Conservation (phyloP, 2,888 invertebrate species). For the Plemyria rubiginata region DNA sequence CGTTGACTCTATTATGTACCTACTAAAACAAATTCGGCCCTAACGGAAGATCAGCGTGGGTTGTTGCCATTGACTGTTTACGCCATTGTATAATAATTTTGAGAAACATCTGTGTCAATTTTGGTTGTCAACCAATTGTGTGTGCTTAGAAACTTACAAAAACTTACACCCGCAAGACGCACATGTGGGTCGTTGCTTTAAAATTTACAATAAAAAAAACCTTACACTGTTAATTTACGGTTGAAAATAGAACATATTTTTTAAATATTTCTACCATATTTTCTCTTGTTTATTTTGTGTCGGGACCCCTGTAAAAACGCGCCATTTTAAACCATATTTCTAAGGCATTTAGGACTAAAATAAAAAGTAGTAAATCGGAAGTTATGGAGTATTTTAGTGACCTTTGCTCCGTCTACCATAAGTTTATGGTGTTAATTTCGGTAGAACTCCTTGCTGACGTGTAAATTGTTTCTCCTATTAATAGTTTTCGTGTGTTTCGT, state of each 20-base stretch:
- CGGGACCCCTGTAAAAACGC: slow-evolving; percentile 36
- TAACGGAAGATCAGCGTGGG: too few species aligned
- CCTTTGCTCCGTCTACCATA: slow-evolving; percentile 59
- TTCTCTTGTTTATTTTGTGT: slow-evolving; percentile 66
- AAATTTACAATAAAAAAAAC: slow-evolving; percentile 47
- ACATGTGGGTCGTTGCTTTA: slow-evolving; percentile 71
- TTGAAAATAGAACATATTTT: slow-evolving; percentile 43
- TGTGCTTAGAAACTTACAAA: slow-evolving; percentile 66
- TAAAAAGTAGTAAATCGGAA: slow-evolving; percentile 12
- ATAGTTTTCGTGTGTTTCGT: slow-evolving; percentile 1
- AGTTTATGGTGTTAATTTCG: slow-evolving; percentile 65
- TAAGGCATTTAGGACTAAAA: slow-evolving; percentile 30
- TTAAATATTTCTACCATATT: slow-evolving; percentile 14
- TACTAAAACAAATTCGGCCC: too few species aligned
- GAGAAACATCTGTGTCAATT: slow-evolving; percentile 72
- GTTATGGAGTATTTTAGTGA: slow-evolving; percentile 47
- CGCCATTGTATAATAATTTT: slow-evolving; percentile 58
- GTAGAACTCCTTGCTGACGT: slow-evolving; percentile 56
- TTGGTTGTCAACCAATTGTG: slow-evolving; percentile 73
- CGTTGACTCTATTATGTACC: too few species aligned
- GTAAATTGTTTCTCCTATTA: slow-evolving; percentile 46
- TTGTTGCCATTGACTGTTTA: too few species aligned
- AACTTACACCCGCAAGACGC: slow-evolving; percentile 69
- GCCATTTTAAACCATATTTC: slow-evolving; percentile 44
- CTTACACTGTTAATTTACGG: slow-evolving; percentile 40